Conservation (phyloP, 2,888 invertebrate species). For the Euclidia mi region DNA sequence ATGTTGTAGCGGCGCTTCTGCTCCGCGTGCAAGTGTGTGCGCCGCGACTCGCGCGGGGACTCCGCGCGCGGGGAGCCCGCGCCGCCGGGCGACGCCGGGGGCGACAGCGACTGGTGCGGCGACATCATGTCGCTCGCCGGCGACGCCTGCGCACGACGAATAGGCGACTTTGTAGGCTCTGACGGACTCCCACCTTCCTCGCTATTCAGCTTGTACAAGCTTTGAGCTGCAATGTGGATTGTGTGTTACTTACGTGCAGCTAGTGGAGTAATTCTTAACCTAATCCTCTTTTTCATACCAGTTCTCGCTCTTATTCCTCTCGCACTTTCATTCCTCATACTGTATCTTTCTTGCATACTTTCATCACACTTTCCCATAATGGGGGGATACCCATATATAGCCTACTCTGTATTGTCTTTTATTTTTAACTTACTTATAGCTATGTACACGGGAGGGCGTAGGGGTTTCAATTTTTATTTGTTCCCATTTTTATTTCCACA, state of each 20-base stretch:
- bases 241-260: neutral
- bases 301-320: too few relatives aligned
- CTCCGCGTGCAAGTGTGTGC: slow-evolving; percentile 98
- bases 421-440: too few relatives aligned
- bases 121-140: slow-evolving; percentile 86
- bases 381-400: too few relatives aligned
- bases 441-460: too few relatives aligned
- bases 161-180: slow-evolving; percentile 83
- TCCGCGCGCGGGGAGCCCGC: slow-evolving; percentile 76
- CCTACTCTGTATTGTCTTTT: too few relatives aligned
- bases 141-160: slow-evolving; percentile 79
- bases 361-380: too few relatives aligned
- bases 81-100: slow-evolving; percentile 91
- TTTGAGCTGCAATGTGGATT: slow-evolving; percentile 70
- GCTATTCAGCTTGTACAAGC: slow-evolving; percentile 86
- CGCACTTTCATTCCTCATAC: too few relatives aligned
- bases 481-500: too few relatives aligned
- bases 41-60: slow-evolving; percentile 92
- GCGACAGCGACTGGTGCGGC: slow-evolving; percentile 83
- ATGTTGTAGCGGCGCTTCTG: slow-evolving; percentile 98
- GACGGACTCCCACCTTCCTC: slow-evolving; percentile 76
- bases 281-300: too few relatives aligned
- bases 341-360: too few relatives aligned
- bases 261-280: too few relatives aligned
- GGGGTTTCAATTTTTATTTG: too few relatives aligned